These are phyloP conservation scores for Salminus brasiliensis DNA, from an alignment of 2,113 vertebrate genomes.

Conservation along the genomic window DNA sequence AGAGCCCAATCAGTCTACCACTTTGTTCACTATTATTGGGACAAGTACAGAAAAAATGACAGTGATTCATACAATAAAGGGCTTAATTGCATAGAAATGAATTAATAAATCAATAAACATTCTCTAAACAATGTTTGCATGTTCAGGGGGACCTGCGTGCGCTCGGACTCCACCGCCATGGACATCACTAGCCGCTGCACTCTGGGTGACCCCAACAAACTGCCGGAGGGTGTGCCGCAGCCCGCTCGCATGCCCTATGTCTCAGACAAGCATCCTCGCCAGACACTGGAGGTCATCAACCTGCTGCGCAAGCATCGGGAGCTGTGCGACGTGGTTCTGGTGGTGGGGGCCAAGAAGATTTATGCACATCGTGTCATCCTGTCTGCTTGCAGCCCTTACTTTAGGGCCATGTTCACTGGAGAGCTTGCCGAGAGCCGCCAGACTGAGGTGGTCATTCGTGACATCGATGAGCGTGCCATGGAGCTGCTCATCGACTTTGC, in stretches of 20 bases:
- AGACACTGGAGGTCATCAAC: slow-evolving; percentile 98
- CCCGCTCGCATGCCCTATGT: slow-evolving; percentile 98
- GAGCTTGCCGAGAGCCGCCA: slow-evolving; percentile 96
- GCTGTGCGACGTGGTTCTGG: slow-evolving; percentile 95
- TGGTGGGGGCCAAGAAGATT: slow-evolving; percentile 97
- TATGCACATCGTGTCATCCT: slow-evolving; percentile 96
- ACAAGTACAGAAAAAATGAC: too few relatives aligned
- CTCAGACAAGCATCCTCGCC: slow-evolving; percentile 97
- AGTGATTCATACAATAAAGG: too few relatives aligned
- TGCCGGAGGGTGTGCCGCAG: slow-evolving; percentile 97
- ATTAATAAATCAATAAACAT: too few relatives aligned
- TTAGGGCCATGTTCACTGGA: slow-evolving; percentile 98
- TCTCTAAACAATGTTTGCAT: neutral
- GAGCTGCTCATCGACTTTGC: slow-evolving; percentile 98
- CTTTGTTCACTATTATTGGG: too few relatives aligned
- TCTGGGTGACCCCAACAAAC: slow-evolving; percentile 97
- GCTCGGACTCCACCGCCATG: slow-evolving; percentile 97
- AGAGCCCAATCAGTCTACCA: too few relatives aligned
- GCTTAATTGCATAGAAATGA: too few relatives aligned
- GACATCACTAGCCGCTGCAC: slow-evolving; percentile 99
- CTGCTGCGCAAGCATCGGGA: slow-evolving; percentile 95
- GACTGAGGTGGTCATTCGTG: slow-evolving; percentile 95
- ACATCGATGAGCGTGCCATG: slow-evolving; percentile 98
- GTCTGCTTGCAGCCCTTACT: slow-evolving; percentile 97
- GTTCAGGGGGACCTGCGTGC: slow-evolving; percentile 90